Evolutionary conservation across 2,888 invertebrate species (phyloP).

Genomic region (Drosophila nr. perissopoda): DNA sequence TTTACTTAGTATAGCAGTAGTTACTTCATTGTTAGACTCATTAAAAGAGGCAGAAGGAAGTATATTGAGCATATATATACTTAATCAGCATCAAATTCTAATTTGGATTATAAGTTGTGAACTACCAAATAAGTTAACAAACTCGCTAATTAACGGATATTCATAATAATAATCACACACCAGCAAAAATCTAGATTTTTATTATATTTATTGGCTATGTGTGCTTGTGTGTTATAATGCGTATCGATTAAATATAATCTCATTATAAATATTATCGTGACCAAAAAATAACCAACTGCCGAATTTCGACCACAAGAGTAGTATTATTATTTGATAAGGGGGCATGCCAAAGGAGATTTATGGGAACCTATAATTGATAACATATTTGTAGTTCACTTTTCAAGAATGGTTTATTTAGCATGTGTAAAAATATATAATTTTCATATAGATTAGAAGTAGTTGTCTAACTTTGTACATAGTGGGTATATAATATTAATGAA

Average conservation of each 20-base stretch:
- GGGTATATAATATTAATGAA: conserved; percentile 8
- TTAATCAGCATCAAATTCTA: not conserved
- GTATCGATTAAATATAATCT: not conserved
- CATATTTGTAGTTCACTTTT: not conserved
- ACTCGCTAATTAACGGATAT: too few species aligned
- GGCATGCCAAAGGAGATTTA: not conserved
- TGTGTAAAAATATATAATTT: not conserved
- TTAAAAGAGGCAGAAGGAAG: not conserved
- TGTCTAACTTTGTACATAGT: not conserved
- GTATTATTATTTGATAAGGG: conserved; percentile 11
- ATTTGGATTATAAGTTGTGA: not conserved
- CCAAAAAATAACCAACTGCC: not conserved
- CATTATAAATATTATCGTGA: not conserved
- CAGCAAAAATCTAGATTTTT: not conserved
- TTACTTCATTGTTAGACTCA: not conserved
- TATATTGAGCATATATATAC: not conserved
- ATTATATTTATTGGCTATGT: not conserved
- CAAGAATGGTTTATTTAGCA: not conserved
- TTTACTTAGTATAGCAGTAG: too few species aligned
- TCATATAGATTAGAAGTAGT: not conserved
- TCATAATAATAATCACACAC: not conserved
- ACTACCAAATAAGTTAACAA: not conserved
- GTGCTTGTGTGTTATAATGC: not conserved
- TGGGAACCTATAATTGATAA: not conserved
- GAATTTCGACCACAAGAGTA: not conserved